Conservation (phyloP, 2,888 invertebrate genomes). For the Penaeus monodon region DNA sequence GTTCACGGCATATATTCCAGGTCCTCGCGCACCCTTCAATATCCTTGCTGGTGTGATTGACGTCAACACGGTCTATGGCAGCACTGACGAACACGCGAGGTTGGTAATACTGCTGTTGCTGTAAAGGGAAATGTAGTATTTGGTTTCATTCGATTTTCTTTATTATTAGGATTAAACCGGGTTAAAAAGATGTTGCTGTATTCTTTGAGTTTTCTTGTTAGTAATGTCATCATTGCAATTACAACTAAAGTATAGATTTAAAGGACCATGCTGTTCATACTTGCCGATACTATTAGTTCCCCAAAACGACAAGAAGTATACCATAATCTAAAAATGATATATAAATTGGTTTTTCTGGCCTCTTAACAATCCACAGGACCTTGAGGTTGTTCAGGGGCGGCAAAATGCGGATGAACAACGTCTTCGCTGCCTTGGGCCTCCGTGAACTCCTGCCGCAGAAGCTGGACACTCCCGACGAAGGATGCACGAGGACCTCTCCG, state of each 20-base stretch:
- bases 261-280: no score
- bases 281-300: no score
- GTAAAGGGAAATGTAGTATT: no score
- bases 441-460: slow-evolving; percentile 89
- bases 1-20: slow-evolving; percentile 70
- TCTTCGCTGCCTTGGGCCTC: slow-evolving; percentile 86
- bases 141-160: no score
- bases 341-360: no score
- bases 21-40: slow-evolving; percentile 87
- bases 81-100: slow-evolving; percentile 84
- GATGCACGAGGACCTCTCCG: slow-evolving; percentile 88
- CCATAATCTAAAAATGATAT: no score
- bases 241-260: no score
- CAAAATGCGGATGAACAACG: slow-evolving; percentile 78
- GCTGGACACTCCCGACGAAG: slow-evolving; percentile 90
- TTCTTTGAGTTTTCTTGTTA: no score
- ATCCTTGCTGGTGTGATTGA: slow-evolving; percentile 88
- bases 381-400: slow-evolving; percentile 86
- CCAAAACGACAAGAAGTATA: no score
- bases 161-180: no score
- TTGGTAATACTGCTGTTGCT: slow-evolving; percentile 68
- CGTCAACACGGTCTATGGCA: slow-evolving; percentile 91
- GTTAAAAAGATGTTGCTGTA: no score
- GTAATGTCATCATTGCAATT: no score
- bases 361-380: slow-evolving; percentile 73